phyloP scores from a whole-genome alignment of 1,140 invertebrate genomes.

The Triops longicaudatus region DNA sequence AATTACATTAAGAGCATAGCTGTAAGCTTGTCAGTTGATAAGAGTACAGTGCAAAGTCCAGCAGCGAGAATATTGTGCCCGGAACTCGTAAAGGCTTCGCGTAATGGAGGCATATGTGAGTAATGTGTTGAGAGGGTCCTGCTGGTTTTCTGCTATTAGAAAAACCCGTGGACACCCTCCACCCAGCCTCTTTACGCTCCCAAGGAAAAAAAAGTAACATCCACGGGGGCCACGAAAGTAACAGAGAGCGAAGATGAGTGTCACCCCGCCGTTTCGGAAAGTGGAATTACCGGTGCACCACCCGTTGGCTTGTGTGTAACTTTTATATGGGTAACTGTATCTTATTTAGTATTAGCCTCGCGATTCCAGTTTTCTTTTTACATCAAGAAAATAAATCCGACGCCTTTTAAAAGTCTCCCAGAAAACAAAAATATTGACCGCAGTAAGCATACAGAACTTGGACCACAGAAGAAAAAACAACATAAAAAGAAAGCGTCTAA shows the following conservation, averaged over 20 bases:
- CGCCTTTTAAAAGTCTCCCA: not conserved
- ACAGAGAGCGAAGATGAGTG: constrained; percentile 6
- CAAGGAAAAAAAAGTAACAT: not conserved
- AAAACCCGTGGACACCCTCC: not conserved
- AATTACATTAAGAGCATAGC: not conserved
- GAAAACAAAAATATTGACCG: no score
- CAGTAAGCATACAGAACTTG: no score
- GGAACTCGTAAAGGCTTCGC: not conserved
- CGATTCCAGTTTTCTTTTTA: not conserved
- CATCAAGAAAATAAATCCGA: not conserved
- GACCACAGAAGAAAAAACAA: no score
- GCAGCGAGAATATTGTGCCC: not conserved
- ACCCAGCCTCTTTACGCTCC: not conserved
- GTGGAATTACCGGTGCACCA: constrained; percentile 10
- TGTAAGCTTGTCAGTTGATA: not conserved
- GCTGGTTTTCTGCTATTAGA: not conserved
- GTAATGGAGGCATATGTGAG: constrained; percentile 14
- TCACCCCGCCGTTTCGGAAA: not conserved
- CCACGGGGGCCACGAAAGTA: constrained; percentile 1
- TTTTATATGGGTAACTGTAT: not conserved
- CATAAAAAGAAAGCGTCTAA: not conserved
- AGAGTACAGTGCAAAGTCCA: not conserved
- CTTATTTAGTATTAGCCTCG: not conserved
- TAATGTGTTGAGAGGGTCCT: constrained; percentile 14
- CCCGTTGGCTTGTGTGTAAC: not conserved